Evolutionary conservation across 2,797 vertebrate genomes (phyloP).

Genomic region (Chiloscyllium punctatum): DNA sequence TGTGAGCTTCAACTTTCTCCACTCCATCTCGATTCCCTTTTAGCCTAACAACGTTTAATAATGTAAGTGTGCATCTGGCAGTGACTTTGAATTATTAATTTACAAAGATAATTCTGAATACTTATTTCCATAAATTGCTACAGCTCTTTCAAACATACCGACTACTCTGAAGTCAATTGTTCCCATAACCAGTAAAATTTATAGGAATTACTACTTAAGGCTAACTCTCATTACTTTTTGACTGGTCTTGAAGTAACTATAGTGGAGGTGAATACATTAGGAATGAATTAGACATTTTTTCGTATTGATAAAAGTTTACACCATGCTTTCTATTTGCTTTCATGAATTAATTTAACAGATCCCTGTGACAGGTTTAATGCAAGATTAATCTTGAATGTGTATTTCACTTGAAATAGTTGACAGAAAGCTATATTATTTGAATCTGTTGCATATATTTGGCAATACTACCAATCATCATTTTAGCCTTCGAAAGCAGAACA

Average conservation of each 20-base stretch:
- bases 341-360: background rate
- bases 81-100: background rate
- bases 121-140: background rate
- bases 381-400: background rate
- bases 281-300: background rate
- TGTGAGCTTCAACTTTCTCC: background rate
- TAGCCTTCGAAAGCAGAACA: background rate
- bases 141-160: background rate
- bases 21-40: background rate
- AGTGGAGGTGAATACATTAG: background rate
- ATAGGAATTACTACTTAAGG: background rate
- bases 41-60: background rate
- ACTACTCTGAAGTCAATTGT: background rate
- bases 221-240: background rate
- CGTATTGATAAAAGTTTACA: background rate
- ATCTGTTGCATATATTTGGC: background rate
- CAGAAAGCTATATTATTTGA: background rate
- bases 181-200: background rate
- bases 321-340: background rate
- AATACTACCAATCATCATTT: background rate
- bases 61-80: background rate
- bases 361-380: background rate
- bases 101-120: background rate
- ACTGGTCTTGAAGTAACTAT: background rate
- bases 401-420: background rate